phyloP scores from a whole-genome alignment of 2,888 invertebrate genomes.

The Gymnoscelis rufifasciata region DNA sequence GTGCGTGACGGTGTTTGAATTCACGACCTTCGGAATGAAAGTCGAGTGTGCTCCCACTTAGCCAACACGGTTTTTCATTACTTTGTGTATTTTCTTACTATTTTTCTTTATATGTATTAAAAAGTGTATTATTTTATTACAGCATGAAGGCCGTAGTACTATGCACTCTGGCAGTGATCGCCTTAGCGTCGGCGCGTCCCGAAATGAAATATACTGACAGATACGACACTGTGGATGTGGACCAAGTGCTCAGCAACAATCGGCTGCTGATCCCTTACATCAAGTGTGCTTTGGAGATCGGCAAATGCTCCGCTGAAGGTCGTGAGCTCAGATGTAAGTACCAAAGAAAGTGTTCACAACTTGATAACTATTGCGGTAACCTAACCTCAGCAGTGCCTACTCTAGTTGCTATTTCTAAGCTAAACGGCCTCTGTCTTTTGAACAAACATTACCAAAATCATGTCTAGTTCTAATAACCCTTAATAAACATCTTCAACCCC shows the following conservation, averaged over 20 bases:
- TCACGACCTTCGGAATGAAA: no score
- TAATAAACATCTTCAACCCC: neutral
- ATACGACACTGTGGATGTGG: constrained; percentile 84
- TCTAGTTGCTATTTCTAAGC: no score
- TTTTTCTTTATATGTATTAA: neutral
- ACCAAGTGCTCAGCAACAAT: constrained; percentile 80
- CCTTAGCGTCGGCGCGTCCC: constrained; percentile 34
- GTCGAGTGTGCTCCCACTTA: no score
- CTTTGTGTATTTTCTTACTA: no score
- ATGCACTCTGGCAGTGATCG: constrained; percentile 41
- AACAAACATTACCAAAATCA: no score
- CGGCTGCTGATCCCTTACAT: constrained; percentile 81
- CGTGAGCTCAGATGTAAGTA: constrained; percentile 82
- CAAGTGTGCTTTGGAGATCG: constrained; percentile 80
- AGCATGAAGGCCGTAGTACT: constrained; percentile 42
- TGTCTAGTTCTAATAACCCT: no score
- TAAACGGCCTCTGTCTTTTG: no score
- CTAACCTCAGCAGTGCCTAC: no score
- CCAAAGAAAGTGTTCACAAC: no score
- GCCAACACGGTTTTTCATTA: no score
- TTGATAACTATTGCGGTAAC: no score
- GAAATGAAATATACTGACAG: constrained; percentile 73
- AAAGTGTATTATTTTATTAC: constrained; percentile 10
- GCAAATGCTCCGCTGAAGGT: constrained; percentile 82
- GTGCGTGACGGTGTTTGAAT: no score